phyloP scores from a whole-genome alignment of 2,113 vertebrate genomes.

The Vulpes lagopus region DNA sequence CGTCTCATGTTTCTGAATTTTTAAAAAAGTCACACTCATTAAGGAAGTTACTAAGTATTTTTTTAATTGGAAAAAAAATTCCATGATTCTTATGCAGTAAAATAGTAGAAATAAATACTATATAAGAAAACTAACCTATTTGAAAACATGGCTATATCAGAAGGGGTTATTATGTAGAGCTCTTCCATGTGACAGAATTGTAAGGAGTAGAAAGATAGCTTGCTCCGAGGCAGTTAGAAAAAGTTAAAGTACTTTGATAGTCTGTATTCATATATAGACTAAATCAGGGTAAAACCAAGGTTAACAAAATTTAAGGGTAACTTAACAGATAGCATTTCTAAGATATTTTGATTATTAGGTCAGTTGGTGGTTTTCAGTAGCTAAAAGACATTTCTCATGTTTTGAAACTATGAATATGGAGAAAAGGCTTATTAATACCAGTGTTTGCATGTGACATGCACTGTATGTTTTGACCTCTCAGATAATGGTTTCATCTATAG shows the following conservation, averaged over 20 bases:
- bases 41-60: conserved; percentile 62
- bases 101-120: conserved; percentile 69
- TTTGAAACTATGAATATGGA: conserved; percentile 60
- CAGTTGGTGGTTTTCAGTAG: conserved; percentile 58
- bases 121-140: conserved; percentile 67
- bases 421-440: conserved; percentile 65
- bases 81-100: conserved; percentile 63
- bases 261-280: conserved; percentile 30
- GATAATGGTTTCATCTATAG: conserved; percentile 44
- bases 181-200: conserved; percentile 45
- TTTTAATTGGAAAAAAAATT: conserved; percentile 74
- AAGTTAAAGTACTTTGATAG: not conserved
- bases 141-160: conserved; percentile 62
- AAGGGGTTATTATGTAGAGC: conserved; percentile 53
- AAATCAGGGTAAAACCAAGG: conserved; percentile 2
- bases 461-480: conserved; percentile 48
- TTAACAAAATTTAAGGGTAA: conserved; percentile 48
- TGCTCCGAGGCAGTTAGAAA: not conserved
- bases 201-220: conserved; percentile 3
- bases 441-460: conserved; percentile 58
- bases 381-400: conserved; percentile 4
- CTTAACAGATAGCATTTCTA: conserved; percentile 42
- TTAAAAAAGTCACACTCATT: conserved; percentile 52
- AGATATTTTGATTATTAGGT: conserved; percentile 60
- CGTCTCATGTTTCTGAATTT: conserved; percentile 41